Evolutionary conservation across 2,797 vertebrate species (phyloP).

Genomic region (Gobio occitaniae): DNA sequence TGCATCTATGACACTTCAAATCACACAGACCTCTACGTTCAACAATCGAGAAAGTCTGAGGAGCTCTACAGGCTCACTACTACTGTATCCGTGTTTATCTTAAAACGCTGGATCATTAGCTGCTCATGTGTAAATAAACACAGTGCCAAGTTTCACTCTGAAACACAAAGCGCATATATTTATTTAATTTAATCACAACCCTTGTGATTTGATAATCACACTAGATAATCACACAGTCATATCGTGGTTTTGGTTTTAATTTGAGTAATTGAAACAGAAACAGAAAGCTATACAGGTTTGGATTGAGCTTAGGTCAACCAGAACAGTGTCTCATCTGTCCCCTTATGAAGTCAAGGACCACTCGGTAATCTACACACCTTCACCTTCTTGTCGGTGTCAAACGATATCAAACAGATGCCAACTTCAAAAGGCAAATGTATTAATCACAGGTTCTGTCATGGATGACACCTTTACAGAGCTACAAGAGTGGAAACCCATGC

Average conservation of each 20-base stretch:
- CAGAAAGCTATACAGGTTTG: background rate
- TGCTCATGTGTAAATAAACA: background rate
- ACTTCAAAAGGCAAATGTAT: constrained; percentile 79
- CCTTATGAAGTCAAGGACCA: constrained; percentile 66
- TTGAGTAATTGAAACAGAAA: background rate
- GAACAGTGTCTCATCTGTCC: constrained; percentile 62
- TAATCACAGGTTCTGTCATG: constrained; percentile 75
- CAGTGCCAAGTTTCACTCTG: background rate
- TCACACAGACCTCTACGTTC: no score
- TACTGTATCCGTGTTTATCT: no score
- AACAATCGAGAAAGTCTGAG: no score
- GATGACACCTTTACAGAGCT: constrained; percentile 68
- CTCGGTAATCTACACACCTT: constrained; percentile 66
- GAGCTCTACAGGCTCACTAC: no score
- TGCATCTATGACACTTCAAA: no score
- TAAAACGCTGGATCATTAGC: background rate
- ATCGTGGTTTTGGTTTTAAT: background rate
- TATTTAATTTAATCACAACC: background rate
- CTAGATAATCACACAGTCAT: no score
- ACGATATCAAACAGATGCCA: constrained; percentile 80
- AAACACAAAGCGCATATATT: background rate
- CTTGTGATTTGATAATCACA: background rate
- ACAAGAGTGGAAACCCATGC: constrained; percentile 71
- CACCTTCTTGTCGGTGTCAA: constrained; percentile 73
- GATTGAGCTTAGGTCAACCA: constrained; percentile 67